Base-by-base conservation (phyloP, 2,888 invertebrate genomes). In the Harmothoe impar region DNA sequence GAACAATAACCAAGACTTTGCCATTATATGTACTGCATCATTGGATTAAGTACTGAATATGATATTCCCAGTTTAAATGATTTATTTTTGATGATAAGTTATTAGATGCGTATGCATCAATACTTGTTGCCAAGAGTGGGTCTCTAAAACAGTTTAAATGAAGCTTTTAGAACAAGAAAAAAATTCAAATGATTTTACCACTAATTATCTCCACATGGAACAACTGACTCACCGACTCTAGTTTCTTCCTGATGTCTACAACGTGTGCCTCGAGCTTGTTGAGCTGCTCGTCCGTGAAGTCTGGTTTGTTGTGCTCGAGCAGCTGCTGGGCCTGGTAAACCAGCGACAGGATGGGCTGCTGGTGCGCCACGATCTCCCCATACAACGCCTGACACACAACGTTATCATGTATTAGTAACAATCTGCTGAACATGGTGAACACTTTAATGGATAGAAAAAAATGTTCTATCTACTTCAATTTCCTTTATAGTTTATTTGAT, bases 271-370 rank as follows among this genome's bases (percentile, higher is more conserved):
- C 94, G 77, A 95, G 93, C 92, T 94, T 93, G 29, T 94, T 93
- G 35, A 94, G 94, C 89, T 95, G 95, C 91, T 95, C 95, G 20
- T 94, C 94, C n/a, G 94, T 93, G 51, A 95, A 92, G 91, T 95
- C 94, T 91, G 94, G 94, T 89, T 94, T 94, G 91, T 94, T 93
- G 91, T 94, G 93, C 90, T 95, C 95, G 29, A 94, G 93, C 81
- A 95, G 93, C 91, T 95, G 95, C 91, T 95, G 94, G 10, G 95
- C 94, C 91, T 95, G 95, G 93, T 94, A 95, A 15, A 94, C 93
- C 81, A 94, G 93, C 1, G 94, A 94, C 91, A 94, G 92, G 81
- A 95, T 94, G 29, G 95, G 94, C 92, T 95, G 94, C 92, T 95
- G 95, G 91, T 94, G 94, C 62, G 91, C 90, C 54, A 93, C 91